A percentile compares a stretch with the other conserved stretches of the same genome.
phyloP scores from a whole-genome alignment of 2,797 vertebrate species.

The Schizothorax lantsangensis region DNA sequence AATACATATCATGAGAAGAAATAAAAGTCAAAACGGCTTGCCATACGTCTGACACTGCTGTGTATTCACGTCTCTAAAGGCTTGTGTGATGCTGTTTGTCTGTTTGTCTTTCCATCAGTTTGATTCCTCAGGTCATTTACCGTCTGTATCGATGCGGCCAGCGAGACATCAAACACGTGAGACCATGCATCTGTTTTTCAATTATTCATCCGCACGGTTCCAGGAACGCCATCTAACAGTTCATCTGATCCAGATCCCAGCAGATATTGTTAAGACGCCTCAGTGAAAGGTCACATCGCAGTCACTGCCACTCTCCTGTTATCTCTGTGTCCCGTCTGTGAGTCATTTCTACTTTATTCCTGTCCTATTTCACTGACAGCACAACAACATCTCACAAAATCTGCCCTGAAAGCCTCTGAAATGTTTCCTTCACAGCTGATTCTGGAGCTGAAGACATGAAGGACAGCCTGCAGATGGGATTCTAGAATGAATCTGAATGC shows the following conservation, averaged over 20 bases:
- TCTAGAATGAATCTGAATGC: neutral
- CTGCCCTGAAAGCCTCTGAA: slow-evolving; percentile 18
- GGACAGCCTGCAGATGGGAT: neutral
- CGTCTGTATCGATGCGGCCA: neutral
- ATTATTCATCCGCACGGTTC: slow-evolving; percentile 3
- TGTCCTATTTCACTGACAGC: slow-evolving; percentile 14
- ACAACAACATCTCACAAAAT: neutral
- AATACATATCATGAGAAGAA: no score
- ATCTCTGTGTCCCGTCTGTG: neutral
- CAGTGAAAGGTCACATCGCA: slow-evolving; percentile 3
- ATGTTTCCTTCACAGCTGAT: neutral
- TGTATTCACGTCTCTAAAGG: neutral
- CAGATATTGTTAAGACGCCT: neutral
- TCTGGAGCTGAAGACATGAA: neutral
- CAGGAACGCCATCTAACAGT: neutral
- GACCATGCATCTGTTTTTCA: neutral
- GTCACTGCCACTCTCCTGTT: neutral
- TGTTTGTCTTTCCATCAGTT: slow-evolving; percentile 1
- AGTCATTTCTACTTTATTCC: slow-evolving; percentile 22
- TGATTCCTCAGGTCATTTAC: slow-evolving; percentile 17
- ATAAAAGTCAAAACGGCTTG: no score
- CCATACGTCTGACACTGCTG: neutral
- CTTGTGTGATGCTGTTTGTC: neutral
- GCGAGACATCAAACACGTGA: slow-evolving; percentile 4
- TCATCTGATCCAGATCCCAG: slow-evolving; percentile 20